A percentile compares a stretch with the other conserved stretches of the same genome.
phyloP scores from a whole-genome alignment of 2,113 vertebrate species.

The Rhodinocichla rosea region DNA sequence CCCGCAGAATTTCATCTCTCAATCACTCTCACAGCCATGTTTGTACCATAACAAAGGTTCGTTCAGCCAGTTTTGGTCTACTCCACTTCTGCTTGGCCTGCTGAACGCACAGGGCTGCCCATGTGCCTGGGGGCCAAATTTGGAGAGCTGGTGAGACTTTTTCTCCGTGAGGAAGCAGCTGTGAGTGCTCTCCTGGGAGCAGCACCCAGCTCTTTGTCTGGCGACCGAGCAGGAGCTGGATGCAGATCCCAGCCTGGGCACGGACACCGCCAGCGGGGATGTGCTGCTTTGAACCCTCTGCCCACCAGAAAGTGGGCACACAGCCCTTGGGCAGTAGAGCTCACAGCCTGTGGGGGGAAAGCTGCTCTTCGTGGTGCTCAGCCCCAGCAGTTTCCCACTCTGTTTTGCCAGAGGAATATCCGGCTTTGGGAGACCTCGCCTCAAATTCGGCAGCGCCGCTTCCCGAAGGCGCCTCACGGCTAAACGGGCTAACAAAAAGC shows the following conservation, averaged over 20 bases:
- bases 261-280: rapidly evolving
- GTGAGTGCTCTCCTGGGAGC: not conserved
- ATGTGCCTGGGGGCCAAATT: rapidly evolving
- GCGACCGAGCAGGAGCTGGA: rapidly evolving
- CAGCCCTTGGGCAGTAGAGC: not conserved
- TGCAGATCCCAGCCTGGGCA: rapidly evolving
- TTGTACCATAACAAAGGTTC: not conserved
- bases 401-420: not conserved
- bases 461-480: conserved; percentile 49
- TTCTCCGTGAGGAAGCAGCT: not conserved
- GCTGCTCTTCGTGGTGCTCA: rapidly evolving
- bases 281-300: not conserved
- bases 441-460: not conserved
- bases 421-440: not conserved
- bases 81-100: not conserved
- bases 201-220: not conserved
- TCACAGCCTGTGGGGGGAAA: rapidly evolving
- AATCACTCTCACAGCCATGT: rapidly evolving
- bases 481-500: conserved; percentile 70
- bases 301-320: not conserved
- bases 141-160: not conserved
- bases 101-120: rapidly evolving
- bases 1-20: not conserved
- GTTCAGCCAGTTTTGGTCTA: not conserved
- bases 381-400: not conserved